Conservation (phyloP, 2,113 vertebrate species). For the Turdus rufiventris region DNA sequence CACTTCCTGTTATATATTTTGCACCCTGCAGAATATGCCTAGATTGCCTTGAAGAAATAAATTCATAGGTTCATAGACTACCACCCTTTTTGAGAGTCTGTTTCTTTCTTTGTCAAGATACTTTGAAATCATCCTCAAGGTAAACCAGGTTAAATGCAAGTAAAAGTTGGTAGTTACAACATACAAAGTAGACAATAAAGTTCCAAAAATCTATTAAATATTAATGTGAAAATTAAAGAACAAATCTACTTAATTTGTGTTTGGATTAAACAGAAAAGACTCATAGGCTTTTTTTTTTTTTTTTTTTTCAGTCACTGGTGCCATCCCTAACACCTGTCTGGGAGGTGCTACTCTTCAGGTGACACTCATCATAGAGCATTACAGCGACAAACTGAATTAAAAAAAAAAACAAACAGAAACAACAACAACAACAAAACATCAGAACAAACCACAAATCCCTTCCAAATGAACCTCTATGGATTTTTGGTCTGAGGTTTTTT, state of each 20-base stretch:
- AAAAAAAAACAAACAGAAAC: no score
- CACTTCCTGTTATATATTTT: neutral
- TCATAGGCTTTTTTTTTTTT: neutral
- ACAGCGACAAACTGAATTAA: neutral
- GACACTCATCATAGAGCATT: neutral
- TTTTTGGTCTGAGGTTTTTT: no score
- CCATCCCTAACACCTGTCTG: neutral
- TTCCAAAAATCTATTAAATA: neutral
- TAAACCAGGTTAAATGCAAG: neutral
- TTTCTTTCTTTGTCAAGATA: neutral
- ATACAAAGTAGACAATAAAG: neutral
- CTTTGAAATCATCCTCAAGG: neutral
- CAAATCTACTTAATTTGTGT: neutral
- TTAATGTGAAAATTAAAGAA: neutral
- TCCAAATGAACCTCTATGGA: rapidly evolving
- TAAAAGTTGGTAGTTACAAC: neutral
- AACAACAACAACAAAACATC: neutral
- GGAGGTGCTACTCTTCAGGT: neutral
- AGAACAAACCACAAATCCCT: neutral
- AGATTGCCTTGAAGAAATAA: neutral
- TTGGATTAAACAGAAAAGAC: neutral
- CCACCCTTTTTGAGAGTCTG: neutral
- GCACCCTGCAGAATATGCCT: neutral
- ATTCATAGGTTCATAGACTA: neutral
- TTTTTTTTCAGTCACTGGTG: neutral